Evolutionary conservation across 2,888 invertebrate genomes (phyloP), one percentile per base, ranked within the genome.

Genomic region (Quadroppia sp.): DNA sequence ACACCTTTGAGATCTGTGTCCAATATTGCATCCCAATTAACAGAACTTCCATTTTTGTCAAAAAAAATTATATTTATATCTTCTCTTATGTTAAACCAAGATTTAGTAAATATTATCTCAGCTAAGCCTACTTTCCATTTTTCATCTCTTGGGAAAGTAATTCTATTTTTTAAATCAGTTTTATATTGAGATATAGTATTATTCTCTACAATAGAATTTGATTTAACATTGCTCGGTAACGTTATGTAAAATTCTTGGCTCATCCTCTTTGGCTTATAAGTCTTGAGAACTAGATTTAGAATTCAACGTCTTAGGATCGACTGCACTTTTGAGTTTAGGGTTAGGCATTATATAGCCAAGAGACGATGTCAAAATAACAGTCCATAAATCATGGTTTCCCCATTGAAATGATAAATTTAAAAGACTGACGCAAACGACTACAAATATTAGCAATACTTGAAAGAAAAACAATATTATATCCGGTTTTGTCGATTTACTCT

Each of bases 341-440:
- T 20, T 56, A 6, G 53, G 53, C 53, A 56, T 56, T 56, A 56
- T 56, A 56, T 56, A 56, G 2, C 53, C 53, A 2, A 56, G 13
- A 20, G 25, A 20, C n/a, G 20, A 11, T 6, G 25, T 56, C n/a
- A 56, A 56, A 25, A 56, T 25, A 15, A 56, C 23, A 3, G 23
- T 56, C 53, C 53, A 56, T 7, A 56, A 56, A 56, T 56, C 23
- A 4, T 17, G 20, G 13, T 56, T 56, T 1, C 53, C 53, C 53
- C 53, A 56, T 56, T 56, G 53, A 11, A 15, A 56, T 20, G 23
- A 20, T 4, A 56, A 13, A 56, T 56, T 56, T 36, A 50, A 4
- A 11, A 50, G 50, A n/a, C 50, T 50, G 2, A 50, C 50, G 7
- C 50, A 50, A n/a, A n/a, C 17, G 1, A 50, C 50, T n/a, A 50